Evolutionary conservation across 2,888 invertebrate genomes (phyloP).

Genomic region (Drosophila formosana): DNA sequence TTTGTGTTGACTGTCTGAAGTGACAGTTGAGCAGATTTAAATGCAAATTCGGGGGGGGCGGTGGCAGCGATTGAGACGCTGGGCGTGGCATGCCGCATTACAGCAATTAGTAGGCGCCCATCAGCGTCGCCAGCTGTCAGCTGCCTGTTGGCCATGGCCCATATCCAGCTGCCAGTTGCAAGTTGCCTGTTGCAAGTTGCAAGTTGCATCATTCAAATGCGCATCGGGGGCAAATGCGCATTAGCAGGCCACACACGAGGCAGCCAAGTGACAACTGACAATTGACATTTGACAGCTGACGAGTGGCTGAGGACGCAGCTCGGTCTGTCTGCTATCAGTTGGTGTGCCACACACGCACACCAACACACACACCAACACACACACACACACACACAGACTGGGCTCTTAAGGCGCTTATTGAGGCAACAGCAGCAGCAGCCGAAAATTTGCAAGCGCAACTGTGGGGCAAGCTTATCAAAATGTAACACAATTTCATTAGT

Average conservation of each 20-base stretch:
- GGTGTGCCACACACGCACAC: conserved; percentile 19
- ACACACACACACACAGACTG: neutral
- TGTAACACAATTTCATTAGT: conserved; percentile 55
- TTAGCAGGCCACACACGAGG: conserved; percentile 57
- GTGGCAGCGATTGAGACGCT: too few species aligned
- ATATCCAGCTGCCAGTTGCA: conserved; percentile 22
- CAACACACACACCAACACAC: conserved; percentile 2
- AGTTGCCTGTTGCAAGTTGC: conserved; percentile 32
- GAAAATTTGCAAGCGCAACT: conserved; percentile 40
- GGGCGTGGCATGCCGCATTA: neutral
- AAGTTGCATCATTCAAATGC: conserved; percentile 65
- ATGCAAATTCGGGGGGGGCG: too few species aligned
- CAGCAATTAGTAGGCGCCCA: conserved; percentile 30
- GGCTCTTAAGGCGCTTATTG: conserved; percentile 67
- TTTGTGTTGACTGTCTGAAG: too few species aligned
- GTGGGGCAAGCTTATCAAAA: conserved; percentile 52
- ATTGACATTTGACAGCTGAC: conserved; percentile 59
- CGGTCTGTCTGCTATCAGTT: conserved; percentile 39
- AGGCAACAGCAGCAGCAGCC: conserved; percentile 26
- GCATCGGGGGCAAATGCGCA: conserved; percentile 63
- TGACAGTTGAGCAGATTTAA: too few species aligned
- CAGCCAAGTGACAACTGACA: conserved; percentile 65
- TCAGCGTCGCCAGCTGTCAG: conserved; percentile 34
- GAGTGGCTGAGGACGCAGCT: conserved; percentile 10
- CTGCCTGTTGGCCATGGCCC: conserved; percentile 22